Conservation (phyloP, 2,113 vertebrate species). For the Chionis minor region DNA sequence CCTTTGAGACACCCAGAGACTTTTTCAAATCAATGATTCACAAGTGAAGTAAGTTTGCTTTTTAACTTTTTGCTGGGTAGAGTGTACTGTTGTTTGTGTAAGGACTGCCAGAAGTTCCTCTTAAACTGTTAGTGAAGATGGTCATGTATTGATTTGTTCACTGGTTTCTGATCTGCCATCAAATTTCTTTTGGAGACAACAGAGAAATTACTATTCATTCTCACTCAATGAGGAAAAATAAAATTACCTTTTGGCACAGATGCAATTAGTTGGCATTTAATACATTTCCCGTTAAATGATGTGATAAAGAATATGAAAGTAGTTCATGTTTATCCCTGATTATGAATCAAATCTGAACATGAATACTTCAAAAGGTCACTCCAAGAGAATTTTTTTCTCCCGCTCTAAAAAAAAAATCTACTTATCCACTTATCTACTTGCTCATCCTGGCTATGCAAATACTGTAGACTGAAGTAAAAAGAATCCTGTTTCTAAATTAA, state of each 20-base stretch:
- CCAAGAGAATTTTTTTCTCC: not conserved
- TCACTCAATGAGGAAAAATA: not conserved
- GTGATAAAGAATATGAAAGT: not conserved
- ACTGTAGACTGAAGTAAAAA: not conserved
- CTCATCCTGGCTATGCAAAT: not conserved
- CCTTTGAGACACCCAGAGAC: not conserved
- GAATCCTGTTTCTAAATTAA: not conserved
- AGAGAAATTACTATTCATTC: not conserved
- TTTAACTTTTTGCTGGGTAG: not conserved
- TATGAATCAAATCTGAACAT: not conserved
- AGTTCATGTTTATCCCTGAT: not conserved
- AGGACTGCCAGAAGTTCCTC: not conserved
- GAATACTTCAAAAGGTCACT: not conserved
- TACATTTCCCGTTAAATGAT: not conserved
- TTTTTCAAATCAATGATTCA: conserved; percentile 8
- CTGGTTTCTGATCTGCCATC: not conserved
- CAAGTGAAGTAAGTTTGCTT: not conserved
- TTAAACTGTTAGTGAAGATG: not conserved
- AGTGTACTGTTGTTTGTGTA: not conserved
- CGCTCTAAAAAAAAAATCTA: not conserved
- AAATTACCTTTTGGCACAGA: not conserved
- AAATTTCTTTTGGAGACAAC: not conserved
- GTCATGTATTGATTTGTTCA: not conserved
- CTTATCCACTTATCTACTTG: not conserved
- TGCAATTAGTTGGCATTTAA: not conserved